These are phyloP conservation scores for Odontocolon sp. DNA, from an alignment of 2,888 invertebrate genomes.

Conservation along the genomic window DNA sequence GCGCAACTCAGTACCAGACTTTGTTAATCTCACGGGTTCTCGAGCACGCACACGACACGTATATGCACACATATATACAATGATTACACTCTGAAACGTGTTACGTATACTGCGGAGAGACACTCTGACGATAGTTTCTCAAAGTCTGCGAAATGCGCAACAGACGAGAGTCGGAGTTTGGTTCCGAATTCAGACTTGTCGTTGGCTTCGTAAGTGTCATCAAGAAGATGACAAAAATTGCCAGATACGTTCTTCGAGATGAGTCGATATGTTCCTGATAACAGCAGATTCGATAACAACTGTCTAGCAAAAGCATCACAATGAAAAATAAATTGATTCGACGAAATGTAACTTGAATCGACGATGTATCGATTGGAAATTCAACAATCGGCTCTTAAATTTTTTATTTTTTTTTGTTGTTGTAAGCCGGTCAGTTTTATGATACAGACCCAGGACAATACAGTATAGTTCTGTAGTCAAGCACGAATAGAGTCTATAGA, in stretches of 20 bases:
- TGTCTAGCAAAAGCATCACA: too few relatives aligned
- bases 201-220: constrained; percentile 3
- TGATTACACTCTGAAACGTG: constrained; percentile 17
- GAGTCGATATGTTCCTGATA: neutral
- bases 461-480: constrained; percentile 22
- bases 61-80: neutral
- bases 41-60: constrained; percentile 45
- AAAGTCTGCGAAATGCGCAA: constrained; percentile 9
- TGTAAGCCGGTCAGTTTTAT: too few relatives aligned
- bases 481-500: constrained; percentile 55
- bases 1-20: constrained; percentile 59
- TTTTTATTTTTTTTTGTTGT: too few relatives aligned
- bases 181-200: constrained; percentile 1
- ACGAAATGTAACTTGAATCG: too few relatives aligned
- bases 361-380: too few relatives aligned
- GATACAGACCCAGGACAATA: neutral
- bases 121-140: constrained; percentile 6
- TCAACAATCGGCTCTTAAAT: too few relatives aligned
- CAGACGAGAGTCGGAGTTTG: constrained; percentile 36
- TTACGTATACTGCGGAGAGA: neutral
- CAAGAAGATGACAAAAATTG: neutral
- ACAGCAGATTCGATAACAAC: too few relatives aligned
- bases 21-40: constrained; percentile 60
- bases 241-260: neutral
- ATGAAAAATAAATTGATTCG: too few relatives aligned